These are phyloP conservation scores for Xylophagus ater DNA, from an alignment of 2,888 invertebrate species.

Conservation along the genomic window DNA sequence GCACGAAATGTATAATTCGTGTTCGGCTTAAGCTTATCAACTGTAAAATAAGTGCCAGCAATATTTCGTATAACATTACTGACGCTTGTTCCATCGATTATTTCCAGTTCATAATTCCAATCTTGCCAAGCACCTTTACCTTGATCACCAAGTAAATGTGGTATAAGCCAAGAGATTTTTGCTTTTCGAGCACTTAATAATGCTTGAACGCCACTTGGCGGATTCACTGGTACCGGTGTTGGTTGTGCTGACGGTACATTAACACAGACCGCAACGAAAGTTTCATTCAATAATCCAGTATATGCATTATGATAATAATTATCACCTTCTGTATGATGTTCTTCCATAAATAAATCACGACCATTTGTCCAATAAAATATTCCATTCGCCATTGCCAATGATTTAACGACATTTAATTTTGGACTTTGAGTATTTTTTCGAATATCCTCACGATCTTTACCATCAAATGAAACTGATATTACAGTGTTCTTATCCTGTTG, in stretches of 20 bases:
- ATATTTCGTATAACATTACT: conserved; percentile 36
- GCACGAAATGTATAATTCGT: conserved; percentile 69
- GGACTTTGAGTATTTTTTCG: conserved; percentile 64
- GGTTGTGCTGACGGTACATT: conserved; percentile 65
- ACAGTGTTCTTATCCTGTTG: conserved; percentile 66
- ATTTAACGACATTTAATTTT: conserved; percentile 60
- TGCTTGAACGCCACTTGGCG: conserved; percentile 69
- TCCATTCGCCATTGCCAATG: conserved; percentile 63
- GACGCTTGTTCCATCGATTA: conserved; percentile 31
- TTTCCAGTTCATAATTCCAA: conserved; percentile 36
- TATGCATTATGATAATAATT: conserved; percentile 70
- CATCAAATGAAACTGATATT: conserved; percentile 69
- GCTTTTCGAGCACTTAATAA: conserved; percentile 66
- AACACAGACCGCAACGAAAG: conserved; percentile 44
- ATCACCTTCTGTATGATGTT: conserved; percentile 55
- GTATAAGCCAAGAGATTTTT: conserved; percentile 71
- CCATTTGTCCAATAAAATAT: conserved; percentile 83
- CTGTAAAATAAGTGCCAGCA: conserved; percentile 50
- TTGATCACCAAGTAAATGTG: conserved; percentile 63
- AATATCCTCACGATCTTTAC: conserved; percentile 61
- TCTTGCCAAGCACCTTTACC: conserved; percentile 50
- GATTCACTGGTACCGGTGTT: conserved; percentile 63
- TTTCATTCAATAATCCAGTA: conserved; percentile 42
- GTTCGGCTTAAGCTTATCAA: conserved; percentile 59
- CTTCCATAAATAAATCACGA: conserved; percentile 63